These are phyloP conservation scores for Rambutsinella grinnellia DNA, from an alignment of 2,888 invertebrate species.

Conservation along the genomic window DNA sequence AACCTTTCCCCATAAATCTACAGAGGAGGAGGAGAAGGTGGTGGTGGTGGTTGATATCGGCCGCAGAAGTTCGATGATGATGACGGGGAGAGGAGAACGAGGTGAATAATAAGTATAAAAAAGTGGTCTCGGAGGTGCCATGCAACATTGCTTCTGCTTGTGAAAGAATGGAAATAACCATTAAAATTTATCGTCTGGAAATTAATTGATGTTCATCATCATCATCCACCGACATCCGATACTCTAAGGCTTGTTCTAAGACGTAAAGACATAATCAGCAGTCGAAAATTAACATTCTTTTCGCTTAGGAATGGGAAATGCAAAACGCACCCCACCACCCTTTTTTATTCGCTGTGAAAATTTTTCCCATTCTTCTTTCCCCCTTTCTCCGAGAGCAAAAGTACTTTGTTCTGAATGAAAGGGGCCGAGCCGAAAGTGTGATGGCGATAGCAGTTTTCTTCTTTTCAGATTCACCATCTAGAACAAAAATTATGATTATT, in stretches of 20 bases:
- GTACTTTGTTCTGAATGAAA: background rate
- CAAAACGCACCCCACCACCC: constrained; percentile 12
- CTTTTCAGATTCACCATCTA: constrained; percentile 16
- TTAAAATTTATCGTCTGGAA: constrained; percentile 57
- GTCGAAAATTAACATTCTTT: constrained; percentile 7
- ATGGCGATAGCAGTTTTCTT: background rate
- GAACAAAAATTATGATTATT: constrained; percentile 47
- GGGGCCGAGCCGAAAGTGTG: background rate
- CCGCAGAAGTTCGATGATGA: background rate
- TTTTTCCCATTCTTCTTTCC: constrained; percentile 25
- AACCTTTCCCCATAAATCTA: constrained; percentile 20
- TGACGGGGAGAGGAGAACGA: constrained; percentile 25
- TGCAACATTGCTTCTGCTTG: constrained; percentile 30
- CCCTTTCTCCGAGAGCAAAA: background rate
- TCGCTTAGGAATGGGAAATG: constrained; percentile 1
- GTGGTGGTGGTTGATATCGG: constrained; percentile 8
- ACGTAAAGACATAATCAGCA: constrained; percentile 45
- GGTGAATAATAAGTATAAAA: constrained; percentile 33
- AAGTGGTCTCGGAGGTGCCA: constrained; percentile 37
- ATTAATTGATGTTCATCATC: constrained; percentile 47
- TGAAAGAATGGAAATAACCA: constrained; percentile 50
- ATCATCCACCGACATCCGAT: constrained; percentile 10
- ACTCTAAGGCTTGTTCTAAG: constrained; percentile 24
- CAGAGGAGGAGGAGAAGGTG: constrained; percentile 22
- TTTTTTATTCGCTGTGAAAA: constrained; percentile 14